These are phyloP conservation scores for Caenorhabditis sp. DNA, from an alignment of 2,888 invertebrate genomes.

Conservation along the genomic window DNA sequence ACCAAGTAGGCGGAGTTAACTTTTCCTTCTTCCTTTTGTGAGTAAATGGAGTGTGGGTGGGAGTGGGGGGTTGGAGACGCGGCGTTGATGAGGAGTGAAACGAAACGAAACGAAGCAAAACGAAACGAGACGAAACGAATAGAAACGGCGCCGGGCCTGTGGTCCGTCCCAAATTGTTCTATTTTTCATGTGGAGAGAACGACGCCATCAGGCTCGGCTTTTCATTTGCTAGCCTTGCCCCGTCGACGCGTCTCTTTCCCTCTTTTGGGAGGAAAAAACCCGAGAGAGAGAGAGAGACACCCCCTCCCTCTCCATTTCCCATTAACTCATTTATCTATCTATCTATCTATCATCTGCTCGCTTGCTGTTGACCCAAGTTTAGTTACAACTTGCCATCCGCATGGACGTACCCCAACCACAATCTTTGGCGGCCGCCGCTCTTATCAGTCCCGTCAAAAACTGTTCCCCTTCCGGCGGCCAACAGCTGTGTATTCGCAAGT, in stretches of 20 bases:
- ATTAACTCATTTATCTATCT: constrained; percentile 60
- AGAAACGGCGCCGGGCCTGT: constrained; percentile 43
- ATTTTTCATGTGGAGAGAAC: constrained; percentile 62
- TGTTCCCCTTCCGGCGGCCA: constrained; percentile 13
- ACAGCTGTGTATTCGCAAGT: constrained; percentile 57
- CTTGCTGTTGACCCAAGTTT: constrained; percentile 18
- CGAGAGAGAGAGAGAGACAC: constrained; percentile 24
- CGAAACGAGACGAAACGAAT: no score
- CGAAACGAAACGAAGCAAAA: no score
- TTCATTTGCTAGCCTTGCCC: constrained; percentile 52
- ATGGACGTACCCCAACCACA: constrained; percentile 42
- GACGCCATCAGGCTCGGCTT: constrained; percentile 58
- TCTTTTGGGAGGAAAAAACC: constrained; percentile 20
- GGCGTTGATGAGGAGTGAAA: constrained; percentile 62
- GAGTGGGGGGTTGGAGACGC: constrained; percentile 31
- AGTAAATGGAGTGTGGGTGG: constrained; percentile 41
- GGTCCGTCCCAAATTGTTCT: constrained; percentile 57
- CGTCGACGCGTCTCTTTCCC: constrained; percentile 30
- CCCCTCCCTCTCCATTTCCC: constrained; percentile 3
- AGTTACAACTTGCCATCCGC: neutral
- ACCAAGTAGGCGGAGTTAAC: constrained; percentile 28
- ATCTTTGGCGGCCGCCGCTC: constrained; percentile 42
- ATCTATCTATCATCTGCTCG: constrained; percentile 29
- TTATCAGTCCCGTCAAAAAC: constrained; percentile 59
- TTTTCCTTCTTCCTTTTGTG: neutral